These are phyloP conservation scores for Saturnia japonica DNA, from an alignment of 2,888 invertebrate species.

Conservation along the genomic window DNA sequence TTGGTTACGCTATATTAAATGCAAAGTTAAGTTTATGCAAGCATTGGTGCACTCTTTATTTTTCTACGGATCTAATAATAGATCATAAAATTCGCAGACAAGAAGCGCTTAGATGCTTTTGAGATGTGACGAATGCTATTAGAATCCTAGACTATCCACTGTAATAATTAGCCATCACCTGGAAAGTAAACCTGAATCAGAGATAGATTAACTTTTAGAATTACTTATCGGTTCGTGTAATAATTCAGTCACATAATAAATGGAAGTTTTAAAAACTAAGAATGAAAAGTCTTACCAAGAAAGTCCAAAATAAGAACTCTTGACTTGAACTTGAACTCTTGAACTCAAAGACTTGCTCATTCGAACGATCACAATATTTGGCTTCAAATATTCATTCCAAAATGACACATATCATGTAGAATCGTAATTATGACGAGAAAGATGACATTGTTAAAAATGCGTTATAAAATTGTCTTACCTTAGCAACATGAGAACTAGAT, in stretches of 20 bases:
- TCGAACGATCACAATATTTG: background rate
- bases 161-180: no score
- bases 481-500: constrained; percentile 94
- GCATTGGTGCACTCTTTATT: no score
- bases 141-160: no score
- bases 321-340: no score
- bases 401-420: no score
- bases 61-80: no score
- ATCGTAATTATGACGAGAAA: no score
- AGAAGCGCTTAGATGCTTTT: background rate
- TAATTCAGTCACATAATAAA: background rate
- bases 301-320: background rate
- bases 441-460: background rate
- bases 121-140: background rate
- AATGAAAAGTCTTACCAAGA: background rate
- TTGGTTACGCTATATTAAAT: no score
- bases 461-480: constrained; percentile 83
- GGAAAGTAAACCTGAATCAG: background rate
- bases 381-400: no score
- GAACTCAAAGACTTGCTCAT: background rate
- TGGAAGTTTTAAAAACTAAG: background rate
- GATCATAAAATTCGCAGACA: background rate
- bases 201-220: background rate
- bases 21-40: no score
- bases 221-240: background rate